Evolutionary conservation across 2,888 invertebrate species (phyloP).

Genomic region (Pterostichus niger): DNA sequence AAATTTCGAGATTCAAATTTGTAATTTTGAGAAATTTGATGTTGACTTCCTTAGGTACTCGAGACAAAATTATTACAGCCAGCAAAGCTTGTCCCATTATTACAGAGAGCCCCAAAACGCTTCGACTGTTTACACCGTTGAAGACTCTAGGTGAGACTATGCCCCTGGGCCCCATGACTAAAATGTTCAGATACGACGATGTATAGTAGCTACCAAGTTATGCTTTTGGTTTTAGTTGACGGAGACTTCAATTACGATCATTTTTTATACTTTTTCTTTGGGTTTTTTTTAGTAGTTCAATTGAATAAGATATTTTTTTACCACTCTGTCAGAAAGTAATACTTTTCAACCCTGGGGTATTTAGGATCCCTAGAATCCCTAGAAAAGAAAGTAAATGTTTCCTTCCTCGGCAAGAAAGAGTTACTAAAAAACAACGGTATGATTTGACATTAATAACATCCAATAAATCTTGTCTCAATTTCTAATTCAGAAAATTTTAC

Average conservation of each 20-base stretch:
- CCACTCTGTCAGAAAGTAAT: too few species aligned
- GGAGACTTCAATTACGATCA: not conserved
- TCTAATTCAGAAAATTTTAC: too few species aligned
- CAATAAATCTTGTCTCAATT: too few species aligned
- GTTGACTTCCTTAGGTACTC: constrained; percentile 75
- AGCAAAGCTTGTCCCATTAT: constrained; percentile 74
- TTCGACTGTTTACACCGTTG: constrained; percentile 74
- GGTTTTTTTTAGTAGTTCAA: too few species aligned
- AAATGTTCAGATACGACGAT: constrained; percentile 4
- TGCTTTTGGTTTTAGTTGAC: constrained; percentile 9
- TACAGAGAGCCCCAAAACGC: constrained; percentile 76
- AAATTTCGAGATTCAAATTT: constrained; percentile 47
- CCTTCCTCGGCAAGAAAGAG: too few species aligned
- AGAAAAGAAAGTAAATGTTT: too few species aligned
- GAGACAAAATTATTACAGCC: constrained; percentile 77
- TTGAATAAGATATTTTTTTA: too few species aligned
- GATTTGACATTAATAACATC: too few species aligned
- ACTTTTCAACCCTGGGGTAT: too few species aligned
- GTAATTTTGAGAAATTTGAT: constrained; percentile 51
- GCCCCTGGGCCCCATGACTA: constrained; percentile 13
- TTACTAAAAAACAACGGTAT: too few species aligned
- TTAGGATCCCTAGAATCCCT: too few species aligned
- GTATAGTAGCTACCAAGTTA: not conserved
- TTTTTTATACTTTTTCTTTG: too few species aligned
- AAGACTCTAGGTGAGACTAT: constrained; percentile 76